A percentile compares a stretch with the other conserved stretches of the same genome.
Conservation (phyloP, 2,113 vertebrate genomes). For the Charadrius vociferus region DNA sequence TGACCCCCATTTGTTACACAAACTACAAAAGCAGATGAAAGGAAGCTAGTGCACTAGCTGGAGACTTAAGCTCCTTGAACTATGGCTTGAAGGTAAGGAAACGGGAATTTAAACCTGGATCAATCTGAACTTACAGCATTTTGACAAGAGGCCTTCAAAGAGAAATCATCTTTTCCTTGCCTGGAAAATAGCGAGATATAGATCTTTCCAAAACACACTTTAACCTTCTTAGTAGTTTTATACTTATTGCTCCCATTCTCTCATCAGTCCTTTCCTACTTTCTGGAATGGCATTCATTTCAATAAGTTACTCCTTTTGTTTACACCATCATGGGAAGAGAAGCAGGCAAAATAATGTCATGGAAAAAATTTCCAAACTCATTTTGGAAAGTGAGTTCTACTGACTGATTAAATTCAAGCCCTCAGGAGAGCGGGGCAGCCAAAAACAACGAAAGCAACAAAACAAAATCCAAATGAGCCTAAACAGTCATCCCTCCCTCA, state of each 20-base stretch:
- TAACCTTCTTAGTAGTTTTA: background rate
- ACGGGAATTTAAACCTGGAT: background rate
- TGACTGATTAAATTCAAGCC: background rate
- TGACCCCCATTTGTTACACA: background rate
- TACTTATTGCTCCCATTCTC: background rate
- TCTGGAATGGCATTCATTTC: background rate
- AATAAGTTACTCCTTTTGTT: background rate
- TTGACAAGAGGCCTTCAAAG: slow-evolving; percentile 37
- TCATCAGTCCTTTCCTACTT: background rate
- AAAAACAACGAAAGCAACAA: background rate
- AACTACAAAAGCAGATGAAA: background rate
- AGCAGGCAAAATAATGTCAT: accelerated
- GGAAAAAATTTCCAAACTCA: background rate
- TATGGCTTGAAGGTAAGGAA: background rate
- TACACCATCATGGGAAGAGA: background rate
- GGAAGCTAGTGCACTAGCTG: background rate
- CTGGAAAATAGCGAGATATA: background rate
- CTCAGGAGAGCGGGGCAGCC: background rate
- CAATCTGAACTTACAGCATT: background rate
- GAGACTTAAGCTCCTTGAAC: background rate
- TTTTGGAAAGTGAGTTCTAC: background rate
- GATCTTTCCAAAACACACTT: background rate
- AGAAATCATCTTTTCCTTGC: background rate
- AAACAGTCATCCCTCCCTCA: background rate
- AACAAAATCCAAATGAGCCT: background rate